Evolutionary conservation across 2,113 vertebrate genomes (phyloP).

Genomic region (Poecilia latipinna): DNA sequence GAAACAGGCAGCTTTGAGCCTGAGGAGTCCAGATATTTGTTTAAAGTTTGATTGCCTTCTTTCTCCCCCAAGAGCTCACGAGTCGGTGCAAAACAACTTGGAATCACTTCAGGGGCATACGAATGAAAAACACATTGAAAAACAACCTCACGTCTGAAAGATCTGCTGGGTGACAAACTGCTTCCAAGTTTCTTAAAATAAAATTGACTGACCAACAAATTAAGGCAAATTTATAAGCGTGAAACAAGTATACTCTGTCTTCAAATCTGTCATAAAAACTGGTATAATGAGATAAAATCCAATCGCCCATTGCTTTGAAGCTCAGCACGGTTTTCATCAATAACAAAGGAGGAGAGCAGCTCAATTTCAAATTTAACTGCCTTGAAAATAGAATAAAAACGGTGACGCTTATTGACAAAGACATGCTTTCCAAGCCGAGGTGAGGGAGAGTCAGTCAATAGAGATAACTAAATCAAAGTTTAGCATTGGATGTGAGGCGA

Average conservation of each 20-base stretch:
- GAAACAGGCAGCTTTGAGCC: not conserved
- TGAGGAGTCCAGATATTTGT: conserved; percentile 13
- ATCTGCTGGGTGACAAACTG: conserved; percentile 3
- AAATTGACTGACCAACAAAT: conserved; percentile 1
- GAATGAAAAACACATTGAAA: conserved; percentile 9
- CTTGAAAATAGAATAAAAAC: conserved; percentile 13
- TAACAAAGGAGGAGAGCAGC: not conserved
- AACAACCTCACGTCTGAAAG: conserved; percentile 7
- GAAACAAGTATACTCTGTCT: not conserved
- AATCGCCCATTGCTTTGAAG: not conserved
- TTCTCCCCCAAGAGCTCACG: conserved; percentile 4
- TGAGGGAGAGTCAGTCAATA: not conserved
- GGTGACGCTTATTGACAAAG: not conserved
- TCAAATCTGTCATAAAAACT: conserved; percentile 6
- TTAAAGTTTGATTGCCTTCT: conserved; percentile 8
- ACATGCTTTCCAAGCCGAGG: not conserved
- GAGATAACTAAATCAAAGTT: conserved; percentile 16
- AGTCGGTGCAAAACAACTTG: conserved; percentile 36
- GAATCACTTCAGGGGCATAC: conserved; percentile 8
- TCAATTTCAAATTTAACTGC: conserved; percentile 9
- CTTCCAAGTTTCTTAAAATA: conserved; percentile 5
- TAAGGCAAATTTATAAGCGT: conserved; percentile 1
- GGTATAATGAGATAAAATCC: conserved; percentile 2
- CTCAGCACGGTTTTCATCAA: not conserved
- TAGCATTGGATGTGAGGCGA: conserved; percentile 21